Evolutionary conservation across 2,113 vertebrate genomes (phyloP).

Genomic region (Clupea harengus): DNA sequence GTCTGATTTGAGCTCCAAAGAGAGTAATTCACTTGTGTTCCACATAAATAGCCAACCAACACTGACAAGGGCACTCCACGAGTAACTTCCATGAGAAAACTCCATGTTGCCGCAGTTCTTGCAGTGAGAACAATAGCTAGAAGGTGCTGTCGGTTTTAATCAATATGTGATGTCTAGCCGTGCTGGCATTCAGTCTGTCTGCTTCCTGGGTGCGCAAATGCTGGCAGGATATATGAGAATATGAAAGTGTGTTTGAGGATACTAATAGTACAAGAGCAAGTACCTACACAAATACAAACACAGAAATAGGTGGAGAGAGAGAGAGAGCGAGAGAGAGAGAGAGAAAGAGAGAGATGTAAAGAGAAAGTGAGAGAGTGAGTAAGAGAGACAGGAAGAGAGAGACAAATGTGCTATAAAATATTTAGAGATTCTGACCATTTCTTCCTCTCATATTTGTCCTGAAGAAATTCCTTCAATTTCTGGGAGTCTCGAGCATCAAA

Average conservation of each 20-base stretch:
- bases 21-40: background rate
- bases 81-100: background rate
- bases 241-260: background rate
- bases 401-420: background rate
- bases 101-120: background rate
- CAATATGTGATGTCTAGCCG: background rate
- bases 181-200: background rate
- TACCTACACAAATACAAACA: background rate
- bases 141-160: background rate
- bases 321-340: background rate
- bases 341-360: background rate
- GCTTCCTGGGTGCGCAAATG: background rate
- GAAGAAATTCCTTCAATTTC: conserved; percentile 89
- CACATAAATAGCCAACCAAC: background rate
- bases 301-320: background rate
- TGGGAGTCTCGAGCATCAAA: conserved; percentile 84
- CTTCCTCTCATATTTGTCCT: conserved; percentile 91
- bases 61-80: background rate
- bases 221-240: background rate
- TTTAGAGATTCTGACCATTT: conserved; percentile 78
- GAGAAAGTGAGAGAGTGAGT: background rate
- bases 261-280: background rate
- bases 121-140: background rate
- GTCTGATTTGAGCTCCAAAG: background rate
- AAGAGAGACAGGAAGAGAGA: background rate